phyloP scores from a whole-genome alignment of 2,797 vertebrate genomes.

The Peromyscus nudipes region DNA sequence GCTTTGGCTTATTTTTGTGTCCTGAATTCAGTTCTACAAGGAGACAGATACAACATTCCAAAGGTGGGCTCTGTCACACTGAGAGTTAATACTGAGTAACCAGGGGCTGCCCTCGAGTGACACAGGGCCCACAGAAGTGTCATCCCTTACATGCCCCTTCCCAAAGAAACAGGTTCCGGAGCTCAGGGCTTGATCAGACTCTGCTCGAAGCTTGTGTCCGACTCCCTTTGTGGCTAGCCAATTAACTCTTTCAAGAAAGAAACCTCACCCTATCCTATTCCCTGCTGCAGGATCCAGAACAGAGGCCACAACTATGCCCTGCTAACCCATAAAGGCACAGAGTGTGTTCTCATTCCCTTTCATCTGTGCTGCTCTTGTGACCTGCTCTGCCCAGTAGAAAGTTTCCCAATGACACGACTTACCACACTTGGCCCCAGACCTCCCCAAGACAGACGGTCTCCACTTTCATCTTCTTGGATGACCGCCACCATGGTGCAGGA shows the following conservation, averaged over 20 bases:
- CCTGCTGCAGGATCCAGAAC: background rate
- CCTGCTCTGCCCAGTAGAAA: background rate
- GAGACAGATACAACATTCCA: background rate
- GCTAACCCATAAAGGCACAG: background rate
- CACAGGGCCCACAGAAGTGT: background rate
- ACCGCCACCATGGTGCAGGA: background rate
- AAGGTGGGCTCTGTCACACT: background rate
- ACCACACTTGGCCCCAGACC: background rate
- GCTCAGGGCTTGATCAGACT: background rate
- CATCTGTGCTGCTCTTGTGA: background rate
- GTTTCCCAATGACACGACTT: background rate
- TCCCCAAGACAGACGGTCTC: background rate
- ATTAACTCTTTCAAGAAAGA: background rate
- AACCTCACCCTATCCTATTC: background rate
- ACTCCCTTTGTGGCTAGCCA: background rate
- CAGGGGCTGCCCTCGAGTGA: background rate
- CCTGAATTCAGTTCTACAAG: background rate
- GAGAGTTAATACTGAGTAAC: background rate
- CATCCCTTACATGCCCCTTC: background rate
- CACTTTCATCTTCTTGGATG: constrained; percentile 24
- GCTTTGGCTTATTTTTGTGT: background rate
- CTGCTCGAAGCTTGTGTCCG: background rate
- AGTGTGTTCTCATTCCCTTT: background rate
- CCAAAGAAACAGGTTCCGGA: background rate
- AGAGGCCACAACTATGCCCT: background rate